Conservation (phyloP, 2,113 vertebrate species). For the Polyodon spathula region DNA sequence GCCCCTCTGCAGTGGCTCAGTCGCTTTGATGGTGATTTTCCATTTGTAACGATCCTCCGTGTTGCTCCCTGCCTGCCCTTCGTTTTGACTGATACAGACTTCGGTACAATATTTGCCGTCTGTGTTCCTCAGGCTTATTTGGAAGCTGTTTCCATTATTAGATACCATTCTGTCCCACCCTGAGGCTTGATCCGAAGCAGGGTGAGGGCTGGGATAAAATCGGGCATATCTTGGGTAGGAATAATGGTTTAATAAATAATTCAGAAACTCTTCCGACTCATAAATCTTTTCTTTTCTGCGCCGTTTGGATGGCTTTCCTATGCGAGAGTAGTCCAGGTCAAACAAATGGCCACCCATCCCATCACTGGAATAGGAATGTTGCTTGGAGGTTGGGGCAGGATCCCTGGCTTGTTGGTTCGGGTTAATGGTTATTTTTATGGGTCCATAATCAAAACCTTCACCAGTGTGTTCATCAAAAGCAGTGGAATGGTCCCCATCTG, state of each 20-base stretch:
- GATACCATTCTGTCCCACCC: constrained; percentile 52
- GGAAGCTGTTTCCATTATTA: constrained; percentile 34
- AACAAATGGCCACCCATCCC: no score
- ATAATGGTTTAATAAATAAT: constrained; percentile 64
- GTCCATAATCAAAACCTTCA: constrained; percentile 6
- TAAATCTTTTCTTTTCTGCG: constrained; percentile 49
- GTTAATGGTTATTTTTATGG: constrained; percentile 34
- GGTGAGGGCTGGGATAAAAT: constrained; percentile 36
- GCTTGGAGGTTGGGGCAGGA: background rate
- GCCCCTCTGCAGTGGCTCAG: constrained; percentile 17
- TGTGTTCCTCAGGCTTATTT: constrained; percentile 37
- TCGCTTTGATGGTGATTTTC: constrained; percentile 22
- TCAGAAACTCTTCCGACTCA: constrained; percentile 63
- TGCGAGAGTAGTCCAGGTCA: background rate
- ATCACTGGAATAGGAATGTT: background rate
- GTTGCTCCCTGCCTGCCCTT: constrained; percentile 18
- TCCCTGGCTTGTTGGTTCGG: constrained; percentile 12
- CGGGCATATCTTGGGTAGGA: constrained; percentile 44
- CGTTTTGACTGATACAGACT: constrained; percentile 25
- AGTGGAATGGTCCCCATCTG: background rate
- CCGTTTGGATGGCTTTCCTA: background rate
- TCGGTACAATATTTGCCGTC: constrained; percentile 18
- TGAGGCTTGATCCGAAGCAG: background rate
- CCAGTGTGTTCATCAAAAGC: background rate
- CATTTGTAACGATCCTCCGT: constrained; percentile 16